Evolutionary conservation across 2,797 vertebrate species (phyloP).

Genomic region (Megalops cyprinoides): DNA sequence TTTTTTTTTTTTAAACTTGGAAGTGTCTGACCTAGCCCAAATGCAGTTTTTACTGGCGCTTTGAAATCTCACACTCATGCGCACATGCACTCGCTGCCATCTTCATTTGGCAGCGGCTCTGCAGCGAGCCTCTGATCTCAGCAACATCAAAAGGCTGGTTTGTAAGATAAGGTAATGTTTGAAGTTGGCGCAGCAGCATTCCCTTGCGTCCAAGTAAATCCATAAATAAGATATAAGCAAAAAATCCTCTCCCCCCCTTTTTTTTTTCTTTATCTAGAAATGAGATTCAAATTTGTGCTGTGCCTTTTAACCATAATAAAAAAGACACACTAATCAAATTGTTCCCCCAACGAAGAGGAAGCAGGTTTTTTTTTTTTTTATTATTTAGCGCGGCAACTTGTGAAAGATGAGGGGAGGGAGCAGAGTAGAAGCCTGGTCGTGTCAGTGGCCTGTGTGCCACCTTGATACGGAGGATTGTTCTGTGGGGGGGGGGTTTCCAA

Average conservation of each 20-base stretch:
- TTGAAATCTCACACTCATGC: conserved; percentile 68
- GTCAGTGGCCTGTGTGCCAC: conserved; percentile 7
- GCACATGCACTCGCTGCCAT: conserved; percentile 60
- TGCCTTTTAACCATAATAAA: conserved; percentile 54
- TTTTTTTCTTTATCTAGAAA: conserved; percentile 47
- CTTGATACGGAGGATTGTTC: background rate
- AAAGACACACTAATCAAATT: conserved; percentile 40
- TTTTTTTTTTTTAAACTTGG: conserved; percentile 77
- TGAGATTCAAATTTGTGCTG: conserved; percentile 52
- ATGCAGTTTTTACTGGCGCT: conserved; percentile 67
- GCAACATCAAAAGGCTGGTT: conserved; percentile 77
- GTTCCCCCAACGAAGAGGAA: conserved; percentile 43
- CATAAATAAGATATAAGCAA: conserved; percentile 72
- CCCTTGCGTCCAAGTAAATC: conserved; percentile 70
- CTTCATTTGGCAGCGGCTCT: conserved; percentile 71
- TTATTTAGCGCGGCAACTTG: conserved; percentile 3
- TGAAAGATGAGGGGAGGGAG: background rate
- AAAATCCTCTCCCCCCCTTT: conserved; percentile 23
- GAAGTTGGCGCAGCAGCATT: conserved; percentile 71
- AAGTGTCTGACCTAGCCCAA: conserved; percentile 71
- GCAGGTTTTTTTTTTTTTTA: background rate
- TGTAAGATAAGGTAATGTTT: conserved; percentile 79
- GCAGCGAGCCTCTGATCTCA: conserved; percentile 71
- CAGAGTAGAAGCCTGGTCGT: background rate
- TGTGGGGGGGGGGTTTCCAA: background rate